Percentiles rank a stretch among this genome's conserved stretches.
phyloP scores from a whole-genome alignment of 1,140 invertebrate genomes.

The Drosophila bifasciata region DNA sequence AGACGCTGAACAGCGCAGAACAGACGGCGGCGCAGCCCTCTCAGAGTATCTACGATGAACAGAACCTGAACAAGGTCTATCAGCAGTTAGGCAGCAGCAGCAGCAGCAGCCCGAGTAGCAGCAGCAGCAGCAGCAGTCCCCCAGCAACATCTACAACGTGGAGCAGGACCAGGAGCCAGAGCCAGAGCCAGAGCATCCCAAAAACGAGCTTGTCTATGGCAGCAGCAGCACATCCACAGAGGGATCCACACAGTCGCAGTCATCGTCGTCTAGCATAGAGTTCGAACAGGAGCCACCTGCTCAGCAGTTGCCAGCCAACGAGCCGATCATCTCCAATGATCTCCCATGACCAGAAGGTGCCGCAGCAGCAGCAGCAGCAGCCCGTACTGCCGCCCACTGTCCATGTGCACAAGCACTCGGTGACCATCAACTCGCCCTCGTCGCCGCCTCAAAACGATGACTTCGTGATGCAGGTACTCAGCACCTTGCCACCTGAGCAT shows the following conservation, averaged over 20 bases:
- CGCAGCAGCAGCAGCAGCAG: not conserved
- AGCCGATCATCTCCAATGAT: slow-evolving; percentile 27
- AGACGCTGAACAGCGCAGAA: slow-evolving; percentile 49
- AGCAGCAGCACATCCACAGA: slow-evolving; percentile 65
- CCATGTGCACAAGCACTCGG: slow-evolving; percentile 74
- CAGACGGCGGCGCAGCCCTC: slow-evolving; percentile 22
- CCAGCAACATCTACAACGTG: slow-evolving; percentile 45
- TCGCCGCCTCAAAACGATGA: slow-evolving; percentile 74
- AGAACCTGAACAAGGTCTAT: slow-evolving; percentile 73
- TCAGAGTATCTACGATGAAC: slow-evolving; percentile 49
- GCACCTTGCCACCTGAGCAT: slow-evolving; percentile 67
- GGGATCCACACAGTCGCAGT: slow-evolving; percentile 26
- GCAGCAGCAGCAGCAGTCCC: slow-evolving; percentile 59
- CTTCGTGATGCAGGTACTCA: slow-evolving; percentile 73
- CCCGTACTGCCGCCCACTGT: slow-evolving; percentile 56
- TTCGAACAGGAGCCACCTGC: slow-evolving; percentile 57
- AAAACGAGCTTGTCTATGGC: slow-evolving; percentile 28
- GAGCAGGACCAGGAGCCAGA: slow-evolving; percentile 6
- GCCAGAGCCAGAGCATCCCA: not conserved
- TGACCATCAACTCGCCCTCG: slow-evolving; percentile 64
- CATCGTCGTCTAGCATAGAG: slow-evolving; percentile 52
- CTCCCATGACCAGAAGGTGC: slow-evolving; percentile 22
- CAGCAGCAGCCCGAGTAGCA: slow-evolving; percentile 53
- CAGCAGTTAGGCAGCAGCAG: slow-evolving; percentile 64
- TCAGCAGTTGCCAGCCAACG: slow-evolving; percentile 3